Percentiles rank a stretch among this genome's conserved stretches.
These are phyloP conservation scores for Anableps anableps DNA, from an alignment of 2,797 vertebrate species.

Conservation along the genomic window DNA sequence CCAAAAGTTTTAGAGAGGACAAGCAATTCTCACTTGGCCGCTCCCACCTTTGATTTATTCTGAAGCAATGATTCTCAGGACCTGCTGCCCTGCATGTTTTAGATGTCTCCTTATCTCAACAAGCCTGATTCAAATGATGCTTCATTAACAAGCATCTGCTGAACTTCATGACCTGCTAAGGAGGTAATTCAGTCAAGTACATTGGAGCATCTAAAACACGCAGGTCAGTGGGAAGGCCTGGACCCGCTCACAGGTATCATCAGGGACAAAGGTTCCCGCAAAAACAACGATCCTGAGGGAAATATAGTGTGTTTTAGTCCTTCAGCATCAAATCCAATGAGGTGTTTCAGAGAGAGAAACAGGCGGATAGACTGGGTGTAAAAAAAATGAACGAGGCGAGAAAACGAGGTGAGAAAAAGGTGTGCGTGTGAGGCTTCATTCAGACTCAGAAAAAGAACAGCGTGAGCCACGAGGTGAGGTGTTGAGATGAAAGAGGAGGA, in stretches of 20 bases:
- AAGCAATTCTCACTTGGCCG: background rate
- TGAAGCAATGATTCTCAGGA: background rate
- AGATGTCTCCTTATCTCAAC: background rate
- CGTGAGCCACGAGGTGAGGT: constrained; percentile 53
- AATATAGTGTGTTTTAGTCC: background rate
- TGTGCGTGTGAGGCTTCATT: constrained; percentile 36
- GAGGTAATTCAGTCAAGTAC: background rate
- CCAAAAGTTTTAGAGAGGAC: background rate
- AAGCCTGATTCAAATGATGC: constrained; percentile 4
- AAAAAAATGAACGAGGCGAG: constrained; percentile 17
- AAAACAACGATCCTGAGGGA: background rate
- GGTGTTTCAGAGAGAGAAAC: constrained; percentile 22
- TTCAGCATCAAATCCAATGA: constrained; percentile 2
- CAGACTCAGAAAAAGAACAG: constrained; percentile 43
- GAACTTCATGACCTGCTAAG: background rate
- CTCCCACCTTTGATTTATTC: constrained; percentile 1
- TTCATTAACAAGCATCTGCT: constrained; percentile 10
- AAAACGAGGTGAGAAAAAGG: constrained; percentile 21
- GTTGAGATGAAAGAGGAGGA: constrained; percentile 68
- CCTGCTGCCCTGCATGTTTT: background rate
- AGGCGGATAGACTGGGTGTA: constrained; percentile 12
- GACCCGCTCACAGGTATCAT: background rate
- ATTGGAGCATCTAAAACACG: background rate
- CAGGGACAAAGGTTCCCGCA: background rate
- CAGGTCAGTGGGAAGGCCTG: background rate